Conservation (phyloP, 2,888 invertebrate species). For the Caenorhabditis uteleia region DNA sequence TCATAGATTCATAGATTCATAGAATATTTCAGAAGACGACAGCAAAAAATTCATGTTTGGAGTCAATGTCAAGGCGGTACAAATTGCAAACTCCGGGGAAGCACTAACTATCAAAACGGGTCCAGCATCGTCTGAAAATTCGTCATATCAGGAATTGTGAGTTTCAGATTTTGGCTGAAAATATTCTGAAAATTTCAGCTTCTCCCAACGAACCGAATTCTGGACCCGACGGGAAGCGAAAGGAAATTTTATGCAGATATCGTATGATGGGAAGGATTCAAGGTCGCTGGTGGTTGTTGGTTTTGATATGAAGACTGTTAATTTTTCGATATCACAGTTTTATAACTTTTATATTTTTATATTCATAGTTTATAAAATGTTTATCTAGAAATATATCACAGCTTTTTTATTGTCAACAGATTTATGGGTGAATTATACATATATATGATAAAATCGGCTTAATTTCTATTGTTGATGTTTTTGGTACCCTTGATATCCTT, state of each 20-base stretch:
- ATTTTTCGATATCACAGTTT: no score
- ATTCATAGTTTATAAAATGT: background rate
- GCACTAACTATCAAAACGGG: constrained; percentile 25
- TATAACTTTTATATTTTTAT: background rate
- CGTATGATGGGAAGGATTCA: constrained; percentile 12
- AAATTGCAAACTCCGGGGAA: no score
- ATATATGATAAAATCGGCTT: no score
- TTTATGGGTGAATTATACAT: no score
- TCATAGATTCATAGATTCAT: no score
- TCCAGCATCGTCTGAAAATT: constrained; percentile 12
- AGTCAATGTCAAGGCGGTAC: no score
- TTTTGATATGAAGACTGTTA: constrained; percentile 22
- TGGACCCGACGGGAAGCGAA: constrained; percentile 20
- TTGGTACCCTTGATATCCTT: no score
- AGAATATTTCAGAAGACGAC: no score
- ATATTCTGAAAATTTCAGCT: constrained; percentile 7
- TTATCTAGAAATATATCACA: no score
- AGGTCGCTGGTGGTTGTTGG: constrained; percentile 14
- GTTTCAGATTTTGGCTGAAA: background rate
- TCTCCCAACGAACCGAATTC: constrained; percentile 16
- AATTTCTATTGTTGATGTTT: no score
- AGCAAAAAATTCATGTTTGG: no score
- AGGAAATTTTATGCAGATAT: constrained; percentile 26
- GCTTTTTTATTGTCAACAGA: no score
- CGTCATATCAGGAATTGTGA: constrained; percentile 23